Conservation (phyloP, 2,888 invertebrate genomes). For the Diaprepes abbreviatus region DNA sequence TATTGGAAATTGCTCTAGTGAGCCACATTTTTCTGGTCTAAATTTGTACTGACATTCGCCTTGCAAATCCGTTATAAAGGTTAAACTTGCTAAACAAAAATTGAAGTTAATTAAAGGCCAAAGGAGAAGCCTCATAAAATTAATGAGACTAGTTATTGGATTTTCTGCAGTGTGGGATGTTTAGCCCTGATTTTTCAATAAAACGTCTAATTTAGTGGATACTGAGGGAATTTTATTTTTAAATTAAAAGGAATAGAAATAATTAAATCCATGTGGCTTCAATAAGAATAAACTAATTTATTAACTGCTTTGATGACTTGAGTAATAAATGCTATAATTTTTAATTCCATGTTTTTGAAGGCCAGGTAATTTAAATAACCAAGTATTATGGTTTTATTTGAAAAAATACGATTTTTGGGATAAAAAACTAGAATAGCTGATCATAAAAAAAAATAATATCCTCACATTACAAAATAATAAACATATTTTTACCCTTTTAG, state of each 20-base stretch:
- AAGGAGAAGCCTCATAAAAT: constrained; percentile 58
- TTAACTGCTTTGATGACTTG: neutral
- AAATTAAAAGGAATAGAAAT: neutral
- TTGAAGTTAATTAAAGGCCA: constrained; percentile 56
- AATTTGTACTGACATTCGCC: constrained; percentile 14
- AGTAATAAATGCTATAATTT: constrained; percentile 2
- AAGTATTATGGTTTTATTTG: no score
- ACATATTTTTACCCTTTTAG: no score
- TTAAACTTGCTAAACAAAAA: constrained; percentile 50
- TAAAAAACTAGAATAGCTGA: no score
- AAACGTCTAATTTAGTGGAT: constrained; percentile 3
- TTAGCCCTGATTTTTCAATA: constrained; percentile 23
- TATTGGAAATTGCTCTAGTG: constrained; percentile 57
- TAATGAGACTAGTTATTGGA: constrained; percentile 50
- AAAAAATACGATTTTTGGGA: no score
- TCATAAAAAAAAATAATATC: no score
- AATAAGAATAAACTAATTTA: neutral
- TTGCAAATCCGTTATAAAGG: constrained; percentile 23
- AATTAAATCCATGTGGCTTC: neutral
- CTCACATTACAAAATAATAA: no score
- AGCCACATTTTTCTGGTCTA: constrained; percentile 59
- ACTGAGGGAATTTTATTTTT: neutral
- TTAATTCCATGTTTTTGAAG: no score
- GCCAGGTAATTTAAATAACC: no score
- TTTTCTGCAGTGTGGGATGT: constrained; percentile 40